A percentile compares a stretch with the other conserved stretches of the same genome.
Evolutionary conservation across 1,140 invertebrate genomes (phyloP).

Genomic region (Magallana angulata): DNA sequence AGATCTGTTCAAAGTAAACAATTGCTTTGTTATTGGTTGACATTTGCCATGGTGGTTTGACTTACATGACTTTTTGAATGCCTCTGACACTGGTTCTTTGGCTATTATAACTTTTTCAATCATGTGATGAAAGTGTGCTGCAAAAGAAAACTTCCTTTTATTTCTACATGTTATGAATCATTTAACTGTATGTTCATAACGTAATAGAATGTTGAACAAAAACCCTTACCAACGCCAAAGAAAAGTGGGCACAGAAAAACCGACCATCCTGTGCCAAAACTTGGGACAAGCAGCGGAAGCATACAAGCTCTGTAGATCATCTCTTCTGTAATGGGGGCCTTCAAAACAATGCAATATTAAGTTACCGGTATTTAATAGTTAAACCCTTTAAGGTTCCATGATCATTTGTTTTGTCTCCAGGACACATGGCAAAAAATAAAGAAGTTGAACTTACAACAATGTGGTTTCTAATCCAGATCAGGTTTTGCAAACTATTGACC

Average conservation of each 20-base stretch:
- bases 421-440: no score
- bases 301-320: conserved; percentile 97
- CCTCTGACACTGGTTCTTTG: conserved; percentile 71
- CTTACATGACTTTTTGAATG: conserved; percentile 78
- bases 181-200: no score
- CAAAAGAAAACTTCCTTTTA: conserved; percentile 67
- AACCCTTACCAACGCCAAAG: conserved; percentile 89
- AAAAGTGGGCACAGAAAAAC: conserved; percentile 93
- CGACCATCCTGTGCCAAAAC: conserved; percentile 86
- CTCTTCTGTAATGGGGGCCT: conserved; percentile 95
- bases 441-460: conserved; percentile 83
- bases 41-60: not conserved
- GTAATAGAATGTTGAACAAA: not conserved
- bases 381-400: no score
- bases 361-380: no score
- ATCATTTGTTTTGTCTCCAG: no score
- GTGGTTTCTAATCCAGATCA: conserved; percentile 93
- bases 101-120: conserved; percentile 87
- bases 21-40: no score
- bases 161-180: not conserved
- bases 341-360: conserved; percentile 40
- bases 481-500: conserved; percentile 85
- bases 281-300: conserved; percentile 92
- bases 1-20: no score
- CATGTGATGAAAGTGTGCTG: conserved; percentile 95